A percentile compares a stretch with the other conserved stretches of the same genome.
phyloP scores from a whole-genome alignment of 2,797 vertebrate genomes.

The Rhadinocentrus ornatus region DNA sequence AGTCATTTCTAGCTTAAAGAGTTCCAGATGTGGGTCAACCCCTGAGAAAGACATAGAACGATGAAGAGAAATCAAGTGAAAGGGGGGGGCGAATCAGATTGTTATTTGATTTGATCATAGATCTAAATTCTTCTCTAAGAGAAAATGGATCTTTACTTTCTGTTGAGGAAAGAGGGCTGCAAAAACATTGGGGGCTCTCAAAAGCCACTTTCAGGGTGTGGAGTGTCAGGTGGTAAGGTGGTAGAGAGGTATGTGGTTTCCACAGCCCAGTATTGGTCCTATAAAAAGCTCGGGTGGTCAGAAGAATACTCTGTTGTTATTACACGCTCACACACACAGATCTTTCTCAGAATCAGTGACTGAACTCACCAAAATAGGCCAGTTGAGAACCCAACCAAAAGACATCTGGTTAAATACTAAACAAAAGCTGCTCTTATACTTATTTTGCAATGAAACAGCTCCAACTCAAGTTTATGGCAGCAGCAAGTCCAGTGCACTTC shows the following conservation, averaged over 20 bases:
- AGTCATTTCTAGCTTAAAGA: conserved; percentile 85
- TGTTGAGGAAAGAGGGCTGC: not conserved
- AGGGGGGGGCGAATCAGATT: conserved; percentile 45
- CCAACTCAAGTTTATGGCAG: conserved; percentile 31
- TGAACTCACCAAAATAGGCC: conserved; percentile 62
- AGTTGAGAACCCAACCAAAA: conserved; percentile 50
- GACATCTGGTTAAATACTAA: conserved; percentile 67
- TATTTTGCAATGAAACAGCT: conserved; percentile 47
- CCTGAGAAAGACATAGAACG: conserved; percentile 60
- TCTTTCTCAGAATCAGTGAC: conserved; percentile 53
- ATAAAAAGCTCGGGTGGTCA: conserved; percentile 76
- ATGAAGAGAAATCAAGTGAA: conserved; percentile 52
- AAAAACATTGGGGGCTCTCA: conserved; percentile 1
- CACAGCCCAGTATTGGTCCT: conserved; percentile 47
- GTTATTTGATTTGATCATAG: conserved; percentile 48
- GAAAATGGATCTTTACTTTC: conserved; percentile 23
- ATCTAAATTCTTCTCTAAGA: conserved; percentile 20
- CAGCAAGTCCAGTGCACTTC: conserved; percentile 13
- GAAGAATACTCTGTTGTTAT: conserved; percentile 77
- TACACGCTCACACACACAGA: conserved; percentile 26
- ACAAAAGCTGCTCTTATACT: conserved; percentile 58
- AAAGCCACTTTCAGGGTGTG: conserved; percentile 58
- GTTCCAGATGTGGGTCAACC: conserved; percentile 85
- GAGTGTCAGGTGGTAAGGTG: conserved; percentile 76
- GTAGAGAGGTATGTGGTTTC: conserved; percentile 66